Evolutionary conservation across 1,140 invertebrate genomes (phyloP).

Genomic region (Trichonephila inaurata): DNA sequence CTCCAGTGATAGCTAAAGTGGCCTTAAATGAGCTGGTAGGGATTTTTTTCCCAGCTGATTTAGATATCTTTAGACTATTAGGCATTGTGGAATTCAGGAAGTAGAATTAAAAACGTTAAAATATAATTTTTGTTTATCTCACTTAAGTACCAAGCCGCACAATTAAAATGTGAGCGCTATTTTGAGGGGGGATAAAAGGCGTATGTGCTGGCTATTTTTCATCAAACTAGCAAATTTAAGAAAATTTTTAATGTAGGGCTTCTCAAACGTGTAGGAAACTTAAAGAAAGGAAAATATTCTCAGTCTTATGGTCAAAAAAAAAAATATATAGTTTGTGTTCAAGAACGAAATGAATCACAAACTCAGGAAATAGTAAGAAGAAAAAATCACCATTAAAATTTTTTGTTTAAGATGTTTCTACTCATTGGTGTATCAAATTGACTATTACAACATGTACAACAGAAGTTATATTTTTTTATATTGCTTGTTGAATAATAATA

Average conservation of each 20-base stretch:
- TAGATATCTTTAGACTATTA: conserved; percentile 43
- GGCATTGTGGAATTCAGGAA: background rate
- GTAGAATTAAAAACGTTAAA: background rate
- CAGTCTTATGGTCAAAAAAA: background rate
- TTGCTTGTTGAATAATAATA: too few species aligned
- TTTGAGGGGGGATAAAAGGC: background rate
- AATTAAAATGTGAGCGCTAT: background rate
- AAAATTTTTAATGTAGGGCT: background rate
- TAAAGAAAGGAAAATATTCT: background rate
- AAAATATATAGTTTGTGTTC: background rate
- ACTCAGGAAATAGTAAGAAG: too few species aligned
- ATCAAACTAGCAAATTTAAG: too few species aligned
- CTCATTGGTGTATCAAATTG: too few species aligned
- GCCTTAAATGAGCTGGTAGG: conserved; percentile 68
- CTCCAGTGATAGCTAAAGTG: conserved; percentile 74
- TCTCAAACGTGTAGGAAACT: background rate
- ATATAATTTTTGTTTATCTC: background rate
- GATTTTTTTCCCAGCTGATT: conserved; percentile 53
- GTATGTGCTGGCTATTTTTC: background rate
- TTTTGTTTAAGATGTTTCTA: too few species aligned
- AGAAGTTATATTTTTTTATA: too few species aligned
- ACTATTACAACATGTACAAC: too few species aligned
- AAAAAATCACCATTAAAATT: too few species aligned
- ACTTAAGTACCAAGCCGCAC: background rate
- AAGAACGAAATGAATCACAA: too few species aligned